Evolutionary conservation across 2,797 vertebrate genomes (phyloP), one percentile per base, ranked within the genome.

Genomic region (Catamblyrhynchus diadema): DNA sequence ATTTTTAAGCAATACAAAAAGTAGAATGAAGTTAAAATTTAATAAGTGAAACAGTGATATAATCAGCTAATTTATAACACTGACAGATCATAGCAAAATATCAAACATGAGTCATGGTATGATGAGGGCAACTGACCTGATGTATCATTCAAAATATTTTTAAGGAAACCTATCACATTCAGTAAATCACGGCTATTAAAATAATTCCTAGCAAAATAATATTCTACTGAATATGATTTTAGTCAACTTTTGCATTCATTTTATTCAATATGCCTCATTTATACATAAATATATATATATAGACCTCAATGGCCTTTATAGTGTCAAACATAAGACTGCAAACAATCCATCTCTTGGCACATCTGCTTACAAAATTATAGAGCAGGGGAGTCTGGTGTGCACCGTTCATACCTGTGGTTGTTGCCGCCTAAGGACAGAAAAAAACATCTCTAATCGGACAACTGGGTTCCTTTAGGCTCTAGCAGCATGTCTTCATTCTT

Each of bases 401-500:
- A 74, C 54, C 90, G 77, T 32, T 48, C 74, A 94, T 35, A 75
- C 48, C 82, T 86, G 42, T 12, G 79, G 88, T 44, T 88, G 37
- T 35, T 72, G 35, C 90, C 87, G 75, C 95, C 82, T 87, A 53
- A 57, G 27, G 44, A 73, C 69, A 59, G 69, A 81, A 57, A 82
- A 83, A 95, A 88, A 35, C 48, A 73, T 59, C 79, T 77, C 80
- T 84, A 90, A 85, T 54, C 42, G 92, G 82, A 92, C 79, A 95
- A 69, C 44, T 35, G 70, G 27, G 51, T 48, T 93, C 61, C 74
- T 95, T 84, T 35, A 83, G 91, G 79, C 91, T 70, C 80, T 86
- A 88, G 85, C 91, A 96, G 91, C 85, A 86, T 60, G 54, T 86
- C 87, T 95, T 89, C 94, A 93, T 91, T 94, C n/a, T n/a, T 77